Evolutionary conservation across 2,113 vertebrate species (phyloP).

Genomic region (Castor canadensis): DNA sequence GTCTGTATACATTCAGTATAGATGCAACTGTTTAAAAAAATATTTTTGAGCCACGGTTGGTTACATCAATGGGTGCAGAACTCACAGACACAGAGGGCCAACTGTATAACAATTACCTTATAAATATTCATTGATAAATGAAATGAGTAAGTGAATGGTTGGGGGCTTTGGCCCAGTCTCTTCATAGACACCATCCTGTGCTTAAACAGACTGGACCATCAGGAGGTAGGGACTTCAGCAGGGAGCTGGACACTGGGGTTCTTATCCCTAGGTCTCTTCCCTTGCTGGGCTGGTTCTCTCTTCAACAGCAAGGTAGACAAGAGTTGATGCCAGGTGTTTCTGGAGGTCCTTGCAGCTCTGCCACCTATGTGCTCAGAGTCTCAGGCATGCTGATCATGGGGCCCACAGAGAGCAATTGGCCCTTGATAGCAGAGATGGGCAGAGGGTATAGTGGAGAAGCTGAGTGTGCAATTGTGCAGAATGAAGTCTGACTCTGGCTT

Average conservation of each 20-base stretch:
- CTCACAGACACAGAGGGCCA: background rate
- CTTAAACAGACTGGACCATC: background rate
- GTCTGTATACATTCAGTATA: background rate
- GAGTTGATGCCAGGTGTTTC: background rate
- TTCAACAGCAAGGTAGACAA: background rate
- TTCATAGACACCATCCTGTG: background rate
- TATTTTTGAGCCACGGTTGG: background rate
- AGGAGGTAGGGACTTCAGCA: background rate
- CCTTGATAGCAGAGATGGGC: background rate
- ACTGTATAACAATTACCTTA: background rate
- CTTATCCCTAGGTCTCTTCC: background rate
- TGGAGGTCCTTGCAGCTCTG: background rate
- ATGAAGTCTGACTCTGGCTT: background rate
- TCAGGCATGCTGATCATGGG: rapidly evolving
- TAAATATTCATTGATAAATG: background rate
- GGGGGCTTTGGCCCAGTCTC: too few relatives aligned
- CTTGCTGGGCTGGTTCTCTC: background rate
- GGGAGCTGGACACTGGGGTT: background rate
- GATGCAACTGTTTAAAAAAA: background rate
- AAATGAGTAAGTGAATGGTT: background rate
- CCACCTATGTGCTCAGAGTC: too few relatives aligned
- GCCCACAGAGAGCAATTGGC: background rate
- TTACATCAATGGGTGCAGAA: background rate
- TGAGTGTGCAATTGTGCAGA: background rate
- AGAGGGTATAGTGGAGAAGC: background rate